Conservation (phyloP, 2,797 vertebrate species). For the Spondyliosoma cantharus region DNA sequence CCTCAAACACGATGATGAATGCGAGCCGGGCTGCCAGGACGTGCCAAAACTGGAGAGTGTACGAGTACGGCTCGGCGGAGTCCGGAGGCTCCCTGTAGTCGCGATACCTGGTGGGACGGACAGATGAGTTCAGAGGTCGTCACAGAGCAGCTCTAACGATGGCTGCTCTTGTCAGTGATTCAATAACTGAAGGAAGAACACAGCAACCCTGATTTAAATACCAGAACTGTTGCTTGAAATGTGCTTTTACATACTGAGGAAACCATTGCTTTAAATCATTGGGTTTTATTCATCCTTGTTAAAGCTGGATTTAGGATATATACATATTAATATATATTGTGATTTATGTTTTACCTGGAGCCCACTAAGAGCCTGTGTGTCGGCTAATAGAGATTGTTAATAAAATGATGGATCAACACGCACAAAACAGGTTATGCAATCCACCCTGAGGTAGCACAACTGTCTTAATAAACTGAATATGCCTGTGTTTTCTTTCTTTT, state of each 20-base stretch:
- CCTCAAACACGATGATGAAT: slow-evolving; percentile 98
- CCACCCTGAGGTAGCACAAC: slow-evolving; percentile 3
- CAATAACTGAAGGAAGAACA: neutral
- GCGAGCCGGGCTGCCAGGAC: slow-evolving; percentile 94
- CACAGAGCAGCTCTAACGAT: neutral
- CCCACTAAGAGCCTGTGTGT: slow-evolving; percentile 10
- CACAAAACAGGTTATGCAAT: slow-evolving; percentile 8
- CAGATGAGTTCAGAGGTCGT: slow-evolving; percentile 23
- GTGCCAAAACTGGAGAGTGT: slow-evolving; percentile 98
- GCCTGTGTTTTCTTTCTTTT: too few relatives aligned
- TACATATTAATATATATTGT: neutral
- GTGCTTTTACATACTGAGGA: neutral
- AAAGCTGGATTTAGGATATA: neutral
- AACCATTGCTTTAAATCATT: neutral
- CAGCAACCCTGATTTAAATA: neutral
- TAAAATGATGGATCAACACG: slow-evolving; percentile 31
- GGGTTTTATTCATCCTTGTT: neutral
- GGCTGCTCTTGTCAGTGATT: slow-evolving; percentile 4
- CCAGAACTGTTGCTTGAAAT: too few relatives aligned
- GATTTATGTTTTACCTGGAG: slow-evolving; percentile 14
- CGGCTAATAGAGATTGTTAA: slow-evolving; percentile 21
- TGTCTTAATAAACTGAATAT: slow-evolving; percentile 4
- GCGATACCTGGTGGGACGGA: slow-evolving; percentile 85
- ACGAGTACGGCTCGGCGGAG: slow-evolving; percentile 90
- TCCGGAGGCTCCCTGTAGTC: slow-evolving; percentile 95